phyloP scores from a whole-genome alignment of 1,140 invertebrate species.

The Sitophilus oryzae region DNA sequence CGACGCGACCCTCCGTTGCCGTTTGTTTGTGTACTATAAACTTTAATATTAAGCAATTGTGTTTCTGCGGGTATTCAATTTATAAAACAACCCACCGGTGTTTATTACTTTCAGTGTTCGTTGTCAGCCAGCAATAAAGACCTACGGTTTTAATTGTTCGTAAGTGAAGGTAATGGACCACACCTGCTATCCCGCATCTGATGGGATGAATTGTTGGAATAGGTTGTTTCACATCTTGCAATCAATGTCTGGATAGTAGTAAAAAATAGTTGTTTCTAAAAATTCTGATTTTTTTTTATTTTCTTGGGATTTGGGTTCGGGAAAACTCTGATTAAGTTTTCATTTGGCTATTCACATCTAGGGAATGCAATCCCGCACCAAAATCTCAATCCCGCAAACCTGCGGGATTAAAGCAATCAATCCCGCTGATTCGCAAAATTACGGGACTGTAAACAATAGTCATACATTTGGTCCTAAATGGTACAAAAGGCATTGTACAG shows the following conservation, averaged over 20 bases:
- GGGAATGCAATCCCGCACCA: too few relatives aligned
- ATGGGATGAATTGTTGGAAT: background rate
- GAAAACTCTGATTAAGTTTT: too few relatives aligned
- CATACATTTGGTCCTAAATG: too few relatives aligned
- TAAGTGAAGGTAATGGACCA: conserved; percentile 40
- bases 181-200: conserved; percentile 30
- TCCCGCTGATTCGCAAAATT: too few relatives aligned
- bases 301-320: too few relatives aligned
- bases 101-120: conserved; percentile 22
- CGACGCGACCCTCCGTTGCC: conserved; percentile 5
- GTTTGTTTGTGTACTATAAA: conserved; percentile 34
- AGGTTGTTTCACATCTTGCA: background rate
- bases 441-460: too few relatives aligned
- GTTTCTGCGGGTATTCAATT: conserved; percentile 35
- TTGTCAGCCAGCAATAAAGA: conserved; percentile 28
- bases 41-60: conserved; percentile 36
- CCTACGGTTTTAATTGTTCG: conserved; percentile 36
- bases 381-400: too few relatives aligned
- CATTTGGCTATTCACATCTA: too few relatives aligned
- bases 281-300: background rate
- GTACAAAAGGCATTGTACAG: too few relatives aligned
- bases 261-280: background rate
- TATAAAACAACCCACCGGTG: conserved; percentile 34
- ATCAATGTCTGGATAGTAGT: background rate
- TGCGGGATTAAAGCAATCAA: too few relatives aligned